Evolutionary conservation across 2,888 invertebrate genomes (phyloP).

Genomic region (Zaprionus bogoriensis): DNA sequence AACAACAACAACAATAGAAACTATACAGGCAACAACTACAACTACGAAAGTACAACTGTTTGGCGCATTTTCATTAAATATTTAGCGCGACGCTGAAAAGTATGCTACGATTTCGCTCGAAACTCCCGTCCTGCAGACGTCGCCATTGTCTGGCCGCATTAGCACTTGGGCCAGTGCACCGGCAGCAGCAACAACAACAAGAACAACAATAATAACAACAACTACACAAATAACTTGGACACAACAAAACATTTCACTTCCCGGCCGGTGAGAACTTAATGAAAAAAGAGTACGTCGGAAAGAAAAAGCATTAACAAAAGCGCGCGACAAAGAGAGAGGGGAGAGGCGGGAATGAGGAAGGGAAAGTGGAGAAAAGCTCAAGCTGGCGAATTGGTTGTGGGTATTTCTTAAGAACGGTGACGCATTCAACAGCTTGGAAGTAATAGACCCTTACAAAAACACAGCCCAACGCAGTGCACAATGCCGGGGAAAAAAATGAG

Average conservation of each 20-base stretch:
- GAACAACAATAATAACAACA: constrained; percentile 18
- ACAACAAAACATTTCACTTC: constrained; percentile 67
- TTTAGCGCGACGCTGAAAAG: constrained; percentile 22
- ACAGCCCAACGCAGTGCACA: constrained; percentile 1
- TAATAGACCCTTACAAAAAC: constrained; percentile 56
- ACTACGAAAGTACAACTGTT: constrained; percentile 19
- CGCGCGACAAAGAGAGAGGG: constrained; percentile 36
- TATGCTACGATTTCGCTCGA: constrained; percentile 25
- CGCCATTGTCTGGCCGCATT: constrained; percentile 72
- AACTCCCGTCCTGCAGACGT: constrained; percentile 21
- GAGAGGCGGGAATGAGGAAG: not conserved
- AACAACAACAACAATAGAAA: constrained; percentile 16
- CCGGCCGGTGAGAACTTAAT: constrained; percentile 36
- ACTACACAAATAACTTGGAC: constrained; percentile 28
- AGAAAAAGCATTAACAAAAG: constrained; percentile 52
- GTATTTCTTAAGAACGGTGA: constrained; percentile 53
- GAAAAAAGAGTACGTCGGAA: constrained; percentile 41
- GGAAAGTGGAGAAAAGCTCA: constrained; percentile 32
- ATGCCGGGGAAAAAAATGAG: not conserved
- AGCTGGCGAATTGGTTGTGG: constrained; percentile 33
- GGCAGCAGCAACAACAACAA: constrained; percentile 23
- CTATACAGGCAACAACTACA: constrained; percentile 8
- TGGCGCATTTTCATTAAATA: constrained; percentile 54
- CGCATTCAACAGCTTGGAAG: constrained; percentile 71
- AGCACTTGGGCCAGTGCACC: constrained; percentile 67